Conservation (phyloP, 2,113 vertebrate genomes). For the Centrocercus urophasianus region DNA sequence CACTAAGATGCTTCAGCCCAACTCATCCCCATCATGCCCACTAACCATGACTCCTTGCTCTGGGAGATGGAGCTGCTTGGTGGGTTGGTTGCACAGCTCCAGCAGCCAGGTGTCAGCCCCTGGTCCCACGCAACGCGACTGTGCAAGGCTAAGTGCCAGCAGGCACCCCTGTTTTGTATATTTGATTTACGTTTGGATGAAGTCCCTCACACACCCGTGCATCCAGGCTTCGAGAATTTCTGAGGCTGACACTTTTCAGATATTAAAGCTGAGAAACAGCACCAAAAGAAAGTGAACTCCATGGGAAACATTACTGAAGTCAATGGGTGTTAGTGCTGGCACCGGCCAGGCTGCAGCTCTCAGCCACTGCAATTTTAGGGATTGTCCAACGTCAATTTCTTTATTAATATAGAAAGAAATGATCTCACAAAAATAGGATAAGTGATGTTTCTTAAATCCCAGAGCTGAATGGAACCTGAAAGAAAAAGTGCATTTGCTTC, state of each 20-base stretch:
- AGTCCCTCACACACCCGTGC: not conserved
- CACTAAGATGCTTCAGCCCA: no score
- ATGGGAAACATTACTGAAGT: not conserved
- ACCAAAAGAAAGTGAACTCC: not conserved
- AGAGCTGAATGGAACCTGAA: not conserved
- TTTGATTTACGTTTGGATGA: not conserved
- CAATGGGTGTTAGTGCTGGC: not conserved
- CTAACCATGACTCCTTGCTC: not conserved
- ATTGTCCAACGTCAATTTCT: not conserved
- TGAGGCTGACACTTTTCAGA: not conserved
- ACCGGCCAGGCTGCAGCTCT: not conserved
- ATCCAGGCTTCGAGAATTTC: rapidly evolving
- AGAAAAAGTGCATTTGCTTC: conserved; percentile 23
- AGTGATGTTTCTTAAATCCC: not conserved
- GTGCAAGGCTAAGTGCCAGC: not conserved
- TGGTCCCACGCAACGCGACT: rapidly evolving
- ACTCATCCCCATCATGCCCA: no score
- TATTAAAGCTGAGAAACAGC: not conserved
- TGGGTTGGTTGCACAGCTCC: not conserved
- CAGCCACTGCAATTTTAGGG: not conserved
- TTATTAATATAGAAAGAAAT: not conserved
- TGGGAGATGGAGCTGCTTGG: not conserved
- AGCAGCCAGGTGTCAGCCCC: not conserved
- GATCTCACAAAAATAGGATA: not conserved
- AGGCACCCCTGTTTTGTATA: rapidly evolving